Base-by-base conservation (phyloP, 2,888 invertebrate species). In the Limnephilus rhombicus region DNA sequence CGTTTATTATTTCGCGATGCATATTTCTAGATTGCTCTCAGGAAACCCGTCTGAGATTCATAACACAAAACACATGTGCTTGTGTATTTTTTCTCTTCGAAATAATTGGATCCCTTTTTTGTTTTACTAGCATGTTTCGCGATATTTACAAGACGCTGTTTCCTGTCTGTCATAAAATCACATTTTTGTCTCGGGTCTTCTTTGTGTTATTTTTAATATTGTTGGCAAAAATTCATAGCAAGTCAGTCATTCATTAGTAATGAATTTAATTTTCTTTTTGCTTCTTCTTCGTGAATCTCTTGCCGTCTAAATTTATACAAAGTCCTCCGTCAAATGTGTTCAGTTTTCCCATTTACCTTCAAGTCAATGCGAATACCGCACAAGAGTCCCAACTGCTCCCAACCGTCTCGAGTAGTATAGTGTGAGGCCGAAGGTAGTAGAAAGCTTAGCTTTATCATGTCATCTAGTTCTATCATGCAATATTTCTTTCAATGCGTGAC, bases 51-150 rank as follows among this genome's bases (percentile, higher is more conserved):
- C 68, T 80, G 80, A 31, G 24, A 80, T 80, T 89, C 88, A n/a
- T 89, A 89, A 89, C 37, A 41, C 80, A 80, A 89, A 68, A 89
- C 88, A 89, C 80, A 80, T 89, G 88, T n/a, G 13, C 31, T 24
- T 89, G 88, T 80, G 18, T 80, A 68, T 41, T 80, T 37, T 41
- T 89, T 68, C 53, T 37, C 37, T 24, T 80, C 29, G 24, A 45
- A 80, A 80, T 89, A 89, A 89, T 89, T 37, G 37, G 68, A 31
- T 34, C 7, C 45, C 9, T n/a, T 45, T 86, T 86, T 49, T 86
- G 37, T 83, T 83, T 83, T 68, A 68, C 83, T 11, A 83, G n/a
- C 37, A 86, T 45, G 86, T 45, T 49, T n/a, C 37, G 37, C 34
- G 83, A 83, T 83, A 83, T 83, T 83, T 83, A 83, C 37, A 83